phyloP scores from a whole-genome alignment of 2,888 invertebrate genomes.

The Molanna angustata region DNA sequence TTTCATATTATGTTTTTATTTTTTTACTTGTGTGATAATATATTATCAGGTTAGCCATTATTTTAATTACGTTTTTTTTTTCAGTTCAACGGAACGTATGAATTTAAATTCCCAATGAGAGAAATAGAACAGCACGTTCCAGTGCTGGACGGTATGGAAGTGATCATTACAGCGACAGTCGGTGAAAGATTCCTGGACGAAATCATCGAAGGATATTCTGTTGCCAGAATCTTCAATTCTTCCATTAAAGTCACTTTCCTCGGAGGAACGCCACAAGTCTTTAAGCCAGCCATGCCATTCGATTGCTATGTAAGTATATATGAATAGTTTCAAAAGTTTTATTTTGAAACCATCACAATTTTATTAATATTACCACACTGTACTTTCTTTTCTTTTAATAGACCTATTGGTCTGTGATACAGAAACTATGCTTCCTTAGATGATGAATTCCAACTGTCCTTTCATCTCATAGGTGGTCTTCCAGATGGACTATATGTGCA shows the following conservation, averaged over 20 bases:
- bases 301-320: conserved; percentile 75
- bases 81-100: conserved; percentile 85
- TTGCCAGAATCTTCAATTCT: conserved; percentile 84
- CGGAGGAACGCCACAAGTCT: conserved; percentile 89
- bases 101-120: conserved; percentile 81
- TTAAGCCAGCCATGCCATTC: conserved; percentile 93
- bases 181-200: conserved; percentile 86
- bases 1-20: no score
- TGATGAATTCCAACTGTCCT: no score
- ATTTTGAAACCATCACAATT: no score
- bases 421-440: no score
- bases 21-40: no score
- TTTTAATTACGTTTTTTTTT: no score
- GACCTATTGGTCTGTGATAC: no score
- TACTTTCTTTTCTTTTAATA: no score
- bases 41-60: neutral
- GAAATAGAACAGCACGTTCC: conserved; percentile 70
- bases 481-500: no score
- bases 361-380: no score
- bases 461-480: no score
- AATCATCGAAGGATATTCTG: conserved; percentile 80
- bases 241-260: conserved; percentile 79
- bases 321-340: no score
- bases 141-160: conserved; percentile 72
- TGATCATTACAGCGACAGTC: conserved; percentile 80